Conservation (phyloP, 2,888 invertebrate species). For the Sarcophaga carnaria region DNA sequence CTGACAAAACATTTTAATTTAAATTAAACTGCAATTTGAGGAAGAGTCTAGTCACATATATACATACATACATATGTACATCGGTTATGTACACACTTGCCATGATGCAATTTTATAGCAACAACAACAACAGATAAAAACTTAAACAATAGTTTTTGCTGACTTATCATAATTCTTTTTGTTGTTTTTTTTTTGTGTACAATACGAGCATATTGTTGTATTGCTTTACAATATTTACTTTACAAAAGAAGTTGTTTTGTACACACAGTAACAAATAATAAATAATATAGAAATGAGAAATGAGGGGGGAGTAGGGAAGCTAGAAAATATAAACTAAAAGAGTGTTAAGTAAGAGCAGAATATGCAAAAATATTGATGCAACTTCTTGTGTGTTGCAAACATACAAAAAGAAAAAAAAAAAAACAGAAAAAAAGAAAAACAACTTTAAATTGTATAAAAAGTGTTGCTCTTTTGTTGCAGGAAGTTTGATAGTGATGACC, state of each 20-base stretch:
- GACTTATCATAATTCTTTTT: constrained; percentile 53
- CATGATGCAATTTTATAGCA: constrained; percentile 21
- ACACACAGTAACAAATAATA: not conserved
- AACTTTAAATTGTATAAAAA: constrained; percentile 28
- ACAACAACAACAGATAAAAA: constrained; percentile 34
- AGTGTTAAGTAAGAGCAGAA: constrained; percentile 9
- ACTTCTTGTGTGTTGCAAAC: not conserved
- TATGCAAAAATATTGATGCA: constrained; percentile 54
- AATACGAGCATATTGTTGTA: not conserved
- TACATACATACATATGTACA: not conserved
- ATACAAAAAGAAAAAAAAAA: not conserved
- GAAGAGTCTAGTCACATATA: constrained; percentile 25
- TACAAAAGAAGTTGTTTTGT: constrained; percentile 38
- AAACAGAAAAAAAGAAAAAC: not conserved
- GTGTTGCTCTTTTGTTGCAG: constrained; percentile 73
- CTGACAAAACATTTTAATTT: constrained; percentile 57
- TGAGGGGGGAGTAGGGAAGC: not conserved
- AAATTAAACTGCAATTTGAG: constrained; percentile 53
- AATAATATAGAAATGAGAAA: not conserved
- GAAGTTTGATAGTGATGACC: constrained; percentile 79
- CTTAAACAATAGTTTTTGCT: constrained; percentile 49
- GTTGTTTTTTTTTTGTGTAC: not conserved
- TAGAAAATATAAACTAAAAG: not conserved
- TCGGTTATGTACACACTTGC: not conserved
- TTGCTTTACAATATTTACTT: constrained; percentile 30